These are phyloP conservation scores for Agrotis puta DNA, from an alignment of 2,888 invertebrate genomes.

Conservation along the genomic window DNA sequence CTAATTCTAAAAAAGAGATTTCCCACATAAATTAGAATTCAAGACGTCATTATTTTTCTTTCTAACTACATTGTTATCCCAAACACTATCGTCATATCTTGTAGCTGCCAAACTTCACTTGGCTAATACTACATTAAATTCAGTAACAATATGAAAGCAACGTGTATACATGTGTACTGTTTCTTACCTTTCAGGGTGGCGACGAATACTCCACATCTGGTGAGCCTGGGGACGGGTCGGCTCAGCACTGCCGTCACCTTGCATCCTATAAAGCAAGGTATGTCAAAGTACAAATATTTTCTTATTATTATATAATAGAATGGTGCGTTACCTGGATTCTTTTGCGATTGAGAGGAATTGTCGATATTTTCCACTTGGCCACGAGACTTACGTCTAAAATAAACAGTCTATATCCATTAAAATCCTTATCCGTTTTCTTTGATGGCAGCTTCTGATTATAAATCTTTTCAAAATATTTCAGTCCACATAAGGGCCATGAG, in stretches of 20 bases:
- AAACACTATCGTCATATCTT: background rate
- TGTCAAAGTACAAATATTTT: constrained; percentile 36
- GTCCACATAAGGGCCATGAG: too few relatives aligned
- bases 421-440: too few relatives aligned
- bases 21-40: background rate
- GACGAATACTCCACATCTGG: constrained; percentile 97
- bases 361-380: too few relatives aligned
- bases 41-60: background rate
- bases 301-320: background rate
- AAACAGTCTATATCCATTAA: too few relatives aligned
- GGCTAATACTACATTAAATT: background rate
- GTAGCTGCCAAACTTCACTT: background rate
- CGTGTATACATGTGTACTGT: constrained; percentile 10
- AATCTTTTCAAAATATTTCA: too few relatives aligned
- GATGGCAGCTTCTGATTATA: too few relatives aligned
- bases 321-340: background rate
- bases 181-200: constrained; percentile 89
- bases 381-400: too few relatives aligned
- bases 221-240: constrained; percentile 97
- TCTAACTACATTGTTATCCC: background rate
- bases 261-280: constrained; percentile 97
- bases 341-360: background rate
- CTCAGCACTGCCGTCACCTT: constrained; percentile 98
- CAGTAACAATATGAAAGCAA: background rate
- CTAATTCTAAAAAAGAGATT: background rate